A percentile compares a stretch with the other conserved stretches of the same genome.
Conservation (phyloP, 1,140 invertebrate genomes). For the Caenorhabditis tropicalis region DNA sequence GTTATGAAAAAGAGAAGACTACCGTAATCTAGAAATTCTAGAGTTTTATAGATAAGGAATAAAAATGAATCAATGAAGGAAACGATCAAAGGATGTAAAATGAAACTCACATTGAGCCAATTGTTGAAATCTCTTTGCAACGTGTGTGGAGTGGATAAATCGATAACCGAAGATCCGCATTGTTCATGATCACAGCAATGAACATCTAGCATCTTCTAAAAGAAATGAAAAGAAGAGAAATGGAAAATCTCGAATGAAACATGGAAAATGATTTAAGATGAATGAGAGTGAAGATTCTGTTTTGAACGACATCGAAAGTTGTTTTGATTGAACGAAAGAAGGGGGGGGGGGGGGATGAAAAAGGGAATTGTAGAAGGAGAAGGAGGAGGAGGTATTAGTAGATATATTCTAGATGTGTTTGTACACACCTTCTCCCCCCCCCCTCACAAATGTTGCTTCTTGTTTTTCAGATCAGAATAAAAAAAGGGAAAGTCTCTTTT, state of each 20-base stretch:
- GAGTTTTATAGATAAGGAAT: too few relatives aligned
- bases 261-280: neutral
- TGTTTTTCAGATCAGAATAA: conserved; percentile 39
- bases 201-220: neutral
- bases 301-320: conserved; percentile 18
- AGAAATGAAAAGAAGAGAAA: neutral
- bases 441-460: conserved; percentile 36
- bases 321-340: conserved; percentile 16
- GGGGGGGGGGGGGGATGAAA: neutral
- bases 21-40: too few relatives aligned
- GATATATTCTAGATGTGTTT: conserved; percentile 40
- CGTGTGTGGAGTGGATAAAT: conserved; percentile 64
- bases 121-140: conserved; percentile 69
- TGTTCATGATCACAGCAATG: conserved; percentile 23
- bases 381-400: neutral
- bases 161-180: conserved; percentile 63
- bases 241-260: conserved; percentile 11
- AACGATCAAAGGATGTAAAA: too few relatives aligned
- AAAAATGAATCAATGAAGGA: too few relatives aligned
- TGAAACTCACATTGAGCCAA: conserved; percentile 67
- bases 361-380: too few relatives aligned
- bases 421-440: neutral
- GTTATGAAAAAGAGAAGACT: too few relatives aligned
- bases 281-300: neutral
- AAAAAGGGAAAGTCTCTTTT: conserved; percentile 12